phyloP scores from a whole-genome alignment of 2,888 invertebrate genomes.

The Alcis repandata region DNA sequence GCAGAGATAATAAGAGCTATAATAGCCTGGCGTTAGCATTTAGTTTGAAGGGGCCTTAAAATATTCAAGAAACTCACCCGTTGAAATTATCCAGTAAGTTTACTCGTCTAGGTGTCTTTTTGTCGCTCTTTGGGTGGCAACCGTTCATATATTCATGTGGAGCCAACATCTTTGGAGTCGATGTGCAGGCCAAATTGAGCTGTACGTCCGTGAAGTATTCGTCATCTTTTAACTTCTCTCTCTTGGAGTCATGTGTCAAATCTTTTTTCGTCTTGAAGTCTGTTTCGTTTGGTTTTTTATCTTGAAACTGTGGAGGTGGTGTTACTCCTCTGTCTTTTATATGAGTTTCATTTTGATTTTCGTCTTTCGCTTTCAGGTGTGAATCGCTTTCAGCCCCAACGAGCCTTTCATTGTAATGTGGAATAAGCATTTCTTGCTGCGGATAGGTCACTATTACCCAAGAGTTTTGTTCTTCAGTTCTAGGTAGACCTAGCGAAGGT shows the following conservation, averaged over 20 bases:
- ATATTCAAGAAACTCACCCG: constrained; percentile 67
- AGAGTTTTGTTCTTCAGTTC: constrained; percentile 71
- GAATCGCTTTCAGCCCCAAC: constrained; percentile 65
- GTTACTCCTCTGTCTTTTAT: constrained; percentile 71
- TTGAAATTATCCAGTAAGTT: constrained; percentile 79
- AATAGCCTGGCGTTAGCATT: neutral
- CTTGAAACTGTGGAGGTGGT: constrained; percentile 82
- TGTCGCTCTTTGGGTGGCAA: constrained; percentile 58
- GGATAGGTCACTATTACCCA: constrained; percentile 81
- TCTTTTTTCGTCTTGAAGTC: constrained; percentile 70
- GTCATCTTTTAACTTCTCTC: constrained; percentile 81
- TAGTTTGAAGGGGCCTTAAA: neutral
- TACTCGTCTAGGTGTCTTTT: constrained; percentile 65
- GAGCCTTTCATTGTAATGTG: constrained; percentile 78
- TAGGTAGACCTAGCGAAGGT: constrained; percentile 78
- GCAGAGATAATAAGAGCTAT: neutral
- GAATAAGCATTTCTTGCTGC: constrained; percentile 76
- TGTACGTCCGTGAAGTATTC: constrained; percentile 77
- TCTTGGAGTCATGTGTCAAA: constrained; percentile 77
- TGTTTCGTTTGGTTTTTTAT: constrained; percentile 73
- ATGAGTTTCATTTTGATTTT: constrained; percentile 57
- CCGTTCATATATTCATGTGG: constrained; percentile 76
- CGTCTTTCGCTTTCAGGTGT: constrained; percentile 62
- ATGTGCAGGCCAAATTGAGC: constrained; percentile 79
- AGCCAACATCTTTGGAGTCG: constrained; percentile 82